Conservation (phyloP, 2,113 vertebrate species). For the Oceanites oceanicus region DNA sequence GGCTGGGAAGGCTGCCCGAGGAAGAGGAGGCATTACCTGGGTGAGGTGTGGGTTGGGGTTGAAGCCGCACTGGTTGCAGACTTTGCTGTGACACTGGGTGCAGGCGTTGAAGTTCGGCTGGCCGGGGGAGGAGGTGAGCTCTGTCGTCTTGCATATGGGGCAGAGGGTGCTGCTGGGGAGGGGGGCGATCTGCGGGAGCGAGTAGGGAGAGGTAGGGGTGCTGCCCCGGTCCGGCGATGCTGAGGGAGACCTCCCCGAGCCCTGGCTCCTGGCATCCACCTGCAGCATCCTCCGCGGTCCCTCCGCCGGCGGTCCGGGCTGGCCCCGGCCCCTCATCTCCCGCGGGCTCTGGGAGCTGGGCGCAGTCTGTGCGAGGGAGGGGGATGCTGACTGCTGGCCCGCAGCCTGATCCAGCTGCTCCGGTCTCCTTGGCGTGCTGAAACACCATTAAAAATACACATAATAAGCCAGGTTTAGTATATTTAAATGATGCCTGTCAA, state of each 20-base stretch:
- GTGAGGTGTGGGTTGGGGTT: constrained; percentile 98
- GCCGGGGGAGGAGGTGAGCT: constrained; percentile 87
- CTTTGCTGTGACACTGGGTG: constrained; percentile 92
- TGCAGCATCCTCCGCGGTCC: constrained; percentile 73
- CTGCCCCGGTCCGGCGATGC: constrained; percentile 89
- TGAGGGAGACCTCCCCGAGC: constrained; percentile 76
- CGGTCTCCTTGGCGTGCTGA: constrained; percentile 72
- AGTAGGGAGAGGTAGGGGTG: constrained; percentile 94
- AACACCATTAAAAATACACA: constrained; percentile 61
- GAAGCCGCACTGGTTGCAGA: constrained; percentile 99
- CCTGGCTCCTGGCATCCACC: constrained; percentile 76
- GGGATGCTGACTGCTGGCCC: constrained; percentile 68
- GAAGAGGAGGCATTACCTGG: constrained; percentile 80
- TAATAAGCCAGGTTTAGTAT: background rate
- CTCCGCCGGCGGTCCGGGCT: constrained; percentile 44
- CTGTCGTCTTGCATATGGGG: constrained; percentile 96
- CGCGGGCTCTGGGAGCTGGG: constrained; percentile 60
- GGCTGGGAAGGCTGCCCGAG: fast-evolving
- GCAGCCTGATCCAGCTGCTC: constrained; percentile 70
- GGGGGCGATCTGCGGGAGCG: constrained; percentile 94
- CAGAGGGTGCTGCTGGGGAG: constrained; percentile 97
- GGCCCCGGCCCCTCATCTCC: constrained; percentile 72
- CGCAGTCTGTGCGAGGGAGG: constrained; percentile 59
- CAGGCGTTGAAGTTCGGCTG: constrained; percentile 93
- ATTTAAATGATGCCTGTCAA: background rate